Evolutionary conservation across 2,888 invertebrate genomes (phyloP).

Genomic region (Abscondita cerata): DNA sequence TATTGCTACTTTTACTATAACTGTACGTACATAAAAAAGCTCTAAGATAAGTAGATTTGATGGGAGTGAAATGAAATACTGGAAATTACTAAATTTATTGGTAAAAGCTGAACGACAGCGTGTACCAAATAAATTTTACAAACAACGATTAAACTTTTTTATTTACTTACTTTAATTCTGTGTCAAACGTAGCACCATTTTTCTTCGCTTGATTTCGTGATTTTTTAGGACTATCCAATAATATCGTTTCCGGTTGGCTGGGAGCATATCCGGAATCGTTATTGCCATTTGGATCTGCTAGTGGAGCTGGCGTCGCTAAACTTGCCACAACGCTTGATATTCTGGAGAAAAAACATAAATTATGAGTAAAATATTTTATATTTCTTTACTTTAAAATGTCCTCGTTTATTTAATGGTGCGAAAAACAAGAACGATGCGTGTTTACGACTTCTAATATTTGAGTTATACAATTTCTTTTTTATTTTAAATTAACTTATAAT

Average conservation of each 20-base stretch:
- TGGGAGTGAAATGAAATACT: no score
- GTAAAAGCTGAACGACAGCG: neutral
- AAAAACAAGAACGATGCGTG: no score
- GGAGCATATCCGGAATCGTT: slow-evolving; percentile 83
- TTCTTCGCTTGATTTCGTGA: slow-evolving; percentile 47
- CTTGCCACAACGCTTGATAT: slow-evolving; percentile 65
- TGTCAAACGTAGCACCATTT: slow-evolving; percentile 56
- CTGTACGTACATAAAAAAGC: neutral
- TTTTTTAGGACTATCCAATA: slow-evolving; percentile 54
- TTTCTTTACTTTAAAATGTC: no score
- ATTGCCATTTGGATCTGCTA: slow-evolving; percentile 80
- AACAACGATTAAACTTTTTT: neutral
- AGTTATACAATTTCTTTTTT: no score
- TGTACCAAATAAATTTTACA: neutral
- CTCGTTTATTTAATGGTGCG: no score
- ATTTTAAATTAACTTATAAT: no score
- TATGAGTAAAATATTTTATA: no score
- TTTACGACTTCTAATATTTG: no score
- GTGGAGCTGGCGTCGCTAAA: slow-evolving; percentile 63
- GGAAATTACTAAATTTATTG: no score
- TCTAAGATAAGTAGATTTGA: no score
- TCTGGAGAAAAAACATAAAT: slow-evolving; percentile 44
- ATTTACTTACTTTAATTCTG: slow-evolving; percentile 56
- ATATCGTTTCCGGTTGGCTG: slow-evolving; percentile 60
- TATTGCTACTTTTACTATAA: neutral